Base-by-base conservation (phyloP, 2,113 vertebrate species). In the Erythrocercus mccallii region DNA sequence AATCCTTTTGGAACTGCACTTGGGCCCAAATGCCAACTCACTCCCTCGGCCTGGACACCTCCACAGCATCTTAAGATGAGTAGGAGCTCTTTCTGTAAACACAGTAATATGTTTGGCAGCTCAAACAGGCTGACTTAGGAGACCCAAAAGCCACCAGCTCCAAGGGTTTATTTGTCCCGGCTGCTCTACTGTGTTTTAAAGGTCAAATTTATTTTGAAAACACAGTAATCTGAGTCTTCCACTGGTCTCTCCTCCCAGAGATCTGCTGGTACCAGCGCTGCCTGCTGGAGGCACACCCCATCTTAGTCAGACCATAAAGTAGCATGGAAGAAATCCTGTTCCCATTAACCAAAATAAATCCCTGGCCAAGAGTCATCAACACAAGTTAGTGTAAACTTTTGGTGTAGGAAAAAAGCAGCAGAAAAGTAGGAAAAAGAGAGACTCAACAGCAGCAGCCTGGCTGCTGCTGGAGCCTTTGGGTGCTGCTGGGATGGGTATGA, bases 191-290 rank as follows among this genome's bases (percentile, higher is more conserved):
- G 45, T 48, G 51, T 79, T 92, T 94, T 95, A 94, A 96, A 96
- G 86, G 83, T 88, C 91, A 94, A 60, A 22, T 64, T 89, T 78
- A 71, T 81, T 95, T 90, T 68, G 83, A 81, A 95, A 90, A 83
- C n/a, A 35, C 30, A 78, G 85, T 86, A 66, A 92, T 85, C 51
- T 73, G 71, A 94, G 61, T 48, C 42, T 88, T 86, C 38, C 68
- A 42, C 28, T 62, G 56, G 44, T 27, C 30, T 70, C 58, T 81
- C 38, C 35, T 65, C 38, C 9, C 74, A 85, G 37, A 60, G 53
- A 93, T 48, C 35, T 73, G 54, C 38, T 57, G 30, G 62, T 82
- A 40, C 50, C 62, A 69, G 31, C 27, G 47, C 28, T 83, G 74
- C 19, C 47, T 58, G 12, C 15, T 37, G 70, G 47, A 88, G 68